Percentiles rank a stretch among this genome's conserved stretches.
phyloP scores from a whole-genome alignment of 2,888 invertebrate species.

The Oligia strigilis region DNA sequence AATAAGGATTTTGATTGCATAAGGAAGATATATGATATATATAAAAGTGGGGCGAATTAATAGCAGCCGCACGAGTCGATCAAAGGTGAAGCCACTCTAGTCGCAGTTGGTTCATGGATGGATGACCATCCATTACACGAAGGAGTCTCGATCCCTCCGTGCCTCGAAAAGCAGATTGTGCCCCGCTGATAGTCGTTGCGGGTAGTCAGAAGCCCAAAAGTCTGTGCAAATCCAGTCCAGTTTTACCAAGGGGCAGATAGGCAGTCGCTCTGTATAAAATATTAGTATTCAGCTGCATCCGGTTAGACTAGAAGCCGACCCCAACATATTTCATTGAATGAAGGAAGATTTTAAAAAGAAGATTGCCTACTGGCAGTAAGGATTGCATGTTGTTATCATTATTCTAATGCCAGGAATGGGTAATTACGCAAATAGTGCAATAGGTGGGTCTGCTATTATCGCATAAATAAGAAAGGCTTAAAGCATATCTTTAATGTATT shows the following conservation, averaged over 20 bases:
- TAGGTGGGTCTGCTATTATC: too few species aligned
- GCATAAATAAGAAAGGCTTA: too few species aligned
- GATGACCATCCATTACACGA: not conserved
- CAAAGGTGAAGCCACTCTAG: not conserved
- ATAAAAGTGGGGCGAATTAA: not conserved
- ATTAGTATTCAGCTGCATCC: not conserved
- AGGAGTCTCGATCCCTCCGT: not conserved
- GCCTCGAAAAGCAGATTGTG: not conserved
- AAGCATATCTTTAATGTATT: too few species aligned
- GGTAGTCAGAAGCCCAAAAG: not conserved
- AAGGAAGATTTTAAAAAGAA: not conserved
- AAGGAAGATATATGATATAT: too few species aligned
- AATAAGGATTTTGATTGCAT: conserved; percentile 16
- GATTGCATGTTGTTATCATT: too few species aligned
- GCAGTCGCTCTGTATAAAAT: not conserved
- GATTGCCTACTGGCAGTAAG: too few species aligned
- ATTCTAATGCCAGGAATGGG: too few species aligned
- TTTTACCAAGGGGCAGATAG: not conserved
- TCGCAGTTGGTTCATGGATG: not conserved
- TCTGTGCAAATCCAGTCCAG: not conserved
- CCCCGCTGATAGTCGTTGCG: not conserved
- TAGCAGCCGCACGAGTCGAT: not conserved
- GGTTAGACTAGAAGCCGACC: not conserved
- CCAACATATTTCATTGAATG: not conserved
- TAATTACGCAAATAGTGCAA: too few species aligned